These are phyloP conservation scores for Tenthredo livida DNA, from an alignment of 2,888 invertebrate genomes.

Conservation along the genomic window DNA sequence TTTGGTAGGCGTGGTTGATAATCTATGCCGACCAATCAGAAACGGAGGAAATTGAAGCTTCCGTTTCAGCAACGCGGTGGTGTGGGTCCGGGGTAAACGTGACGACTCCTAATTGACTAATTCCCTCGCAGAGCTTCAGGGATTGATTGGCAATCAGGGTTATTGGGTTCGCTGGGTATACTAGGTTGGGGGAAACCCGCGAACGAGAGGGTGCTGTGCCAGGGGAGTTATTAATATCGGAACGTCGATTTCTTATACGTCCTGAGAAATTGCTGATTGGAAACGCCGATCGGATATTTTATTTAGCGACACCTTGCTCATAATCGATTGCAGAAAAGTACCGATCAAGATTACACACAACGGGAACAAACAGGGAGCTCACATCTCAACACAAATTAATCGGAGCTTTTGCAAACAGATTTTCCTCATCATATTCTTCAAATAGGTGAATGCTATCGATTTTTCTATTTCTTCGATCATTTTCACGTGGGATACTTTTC, in stretches of 20 bases:
- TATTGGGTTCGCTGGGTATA: constrained; percentile 64
- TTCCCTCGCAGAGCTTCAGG: constrained; percentile 74
- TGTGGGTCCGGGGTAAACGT: constrained; percentile 68
- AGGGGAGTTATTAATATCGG: constrained; percentile 64
- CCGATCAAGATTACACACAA: constrained; percentile 12
- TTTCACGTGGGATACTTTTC: background rate
- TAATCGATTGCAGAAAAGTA: constrained; percentile 21
- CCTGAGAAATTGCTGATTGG: constrained; percentile 53
- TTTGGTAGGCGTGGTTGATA: constrained; percentile 65
- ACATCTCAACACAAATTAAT: background rate
- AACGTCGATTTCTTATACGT: constrained; percentile 53
- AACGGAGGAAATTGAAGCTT: constrained; percentile 57
- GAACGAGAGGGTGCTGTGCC: background rate
- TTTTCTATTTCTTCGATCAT: background rate
- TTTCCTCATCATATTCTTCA: background rate
- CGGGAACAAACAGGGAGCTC: background rate
- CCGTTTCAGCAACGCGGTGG: constrained; percentile 51
- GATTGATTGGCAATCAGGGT: constrained; percentile 74
- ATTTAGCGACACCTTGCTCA: constrained; percentile 25
- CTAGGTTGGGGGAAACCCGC: background rate
- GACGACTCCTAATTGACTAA: constrained; percentile 78
- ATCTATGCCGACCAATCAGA: constrained; percentile 64
- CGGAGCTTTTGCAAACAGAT: background rate
- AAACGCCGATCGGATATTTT: constrained; percentile 42
- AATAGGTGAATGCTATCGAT: background rate